A percentile compares a stretch with the other conserved stretches of the same genome.
phyloP scores from a whole-genome alignment of 2,113 vertebrate species.

The Polypterus bichir region DNA sequence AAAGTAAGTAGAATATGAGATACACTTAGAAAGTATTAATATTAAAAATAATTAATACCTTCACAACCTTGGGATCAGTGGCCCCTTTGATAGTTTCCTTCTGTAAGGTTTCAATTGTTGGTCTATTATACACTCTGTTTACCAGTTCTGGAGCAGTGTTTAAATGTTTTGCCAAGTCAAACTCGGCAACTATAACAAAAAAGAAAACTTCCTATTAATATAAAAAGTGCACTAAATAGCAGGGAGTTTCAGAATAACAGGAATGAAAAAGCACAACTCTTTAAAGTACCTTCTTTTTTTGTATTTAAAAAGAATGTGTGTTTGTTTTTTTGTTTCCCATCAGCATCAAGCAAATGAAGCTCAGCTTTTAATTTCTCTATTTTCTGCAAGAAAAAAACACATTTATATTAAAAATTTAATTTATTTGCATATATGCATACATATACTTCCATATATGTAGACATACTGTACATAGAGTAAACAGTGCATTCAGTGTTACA shows the following conservation, averaged over 20 bases:
- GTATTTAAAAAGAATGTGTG: slow-evolving; percentile 81
- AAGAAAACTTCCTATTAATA: slow-evolving; percentile 7
- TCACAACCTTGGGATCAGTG: slow-evolving; percentile 28
- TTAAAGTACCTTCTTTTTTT: slow-evolving; percentile 60
- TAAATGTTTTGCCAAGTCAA: slow-evolving; percentile 71
- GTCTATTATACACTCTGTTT: slow-evolving; percentile 74
- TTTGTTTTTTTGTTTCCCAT: slow-evolving; percentile 55
- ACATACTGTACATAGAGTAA: background rate
- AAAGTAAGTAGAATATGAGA: too few species aligned
- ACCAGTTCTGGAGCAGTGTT: slow-evolving; percentile 72
- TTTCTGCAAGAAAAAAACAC: slow-evolving; percentile 56
- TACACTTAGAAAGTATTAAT: too few species aligned
- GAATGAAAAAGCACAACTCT: background rate
- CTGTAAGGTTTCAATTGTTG: slow-evolving; percentile 65
- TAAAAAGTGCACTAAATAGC: background rate
- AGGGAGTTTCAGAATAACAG: background rate
- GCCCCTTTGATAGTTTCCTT: slow-evolving; percentile 61
- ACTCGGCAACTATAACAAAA: slow-evolving; percentile 54
- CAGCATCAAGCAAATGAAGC: slow-evolving; percentile 83
- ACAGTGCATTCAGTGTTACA: too few species aligned
- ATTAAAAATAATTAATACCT: slow-evolving; percentile 37
- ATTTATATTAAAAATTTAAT: fast-evolving
- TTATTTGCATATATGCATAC: too few species aligned
- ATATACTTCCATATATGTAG: too few species aligned
- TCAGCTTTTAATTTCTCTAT: slow-evolving; percentile 84